Conservation (phyloP, 2,888 invertebrate species). For the Andrena trimmerana region DNA sequence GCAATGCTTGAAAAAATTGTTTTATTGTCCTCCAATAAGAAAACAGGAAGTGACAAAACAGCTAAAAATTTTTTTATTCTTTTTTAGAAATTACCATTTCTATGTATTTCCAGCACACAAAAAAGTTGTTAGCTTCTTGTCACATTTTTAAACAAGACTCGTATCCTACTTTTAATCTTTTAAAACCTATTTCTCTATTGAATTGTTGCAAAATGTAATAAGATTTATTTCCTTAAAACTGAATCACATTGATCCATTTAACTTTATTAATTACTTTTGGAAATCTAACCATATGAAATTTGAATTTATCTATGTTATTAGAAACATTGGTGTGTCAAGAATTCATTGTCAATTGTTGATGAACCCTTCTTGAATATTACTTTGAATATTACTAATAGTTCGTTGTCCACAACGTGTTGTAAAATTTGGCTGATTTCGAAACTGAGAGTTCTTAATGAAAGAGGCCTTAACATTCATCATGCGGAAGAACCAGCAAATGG, state of each 20-base stretch:
- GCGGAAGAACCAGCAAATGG: slow-evolving; percentile 17
- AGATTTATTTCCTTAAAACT: not conserved
- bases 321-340: not conserved
- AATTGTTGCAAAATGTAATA: too few relatives aligned
- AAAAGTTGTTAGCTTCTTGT: slow-evolving; percentile 16
- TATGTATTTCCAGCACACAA: not conserved
- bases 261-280: not conserved
- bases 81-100: slow-evolving; percentile 3
- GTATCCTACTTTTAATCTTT: not conserved
- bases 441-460: slow-evolving; percentile 1
- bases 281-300: slow-evolving; percentile 21
- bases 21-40: not conserved
- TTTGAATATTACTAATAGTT: not conserved
- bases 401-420: not conserved
- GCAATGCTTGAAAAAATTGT: slow-evolving; percentile 8
- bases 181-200: too few relatives aligned
- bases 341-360: not conserved
- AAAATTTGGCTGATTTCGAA: not conserved
- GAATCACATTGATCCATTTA: not conserved
- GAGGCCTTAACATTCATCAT: slow-evolving; percentile 6
- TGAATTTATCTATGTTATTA: slow-evolving; percentile 11
- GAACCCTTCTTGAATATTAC: slow-evolving; percentile 1
- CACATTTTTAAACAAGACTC: slow-evolving; percentile 6
- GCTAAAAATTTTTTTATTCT: not conserved
- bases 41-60: not conserved